These are phyloP conservation scores for Malurus alboscapulatus DNA, from an alignment of 2,113 vertebrate genomes.

Conservation along the genomic window DNA sequence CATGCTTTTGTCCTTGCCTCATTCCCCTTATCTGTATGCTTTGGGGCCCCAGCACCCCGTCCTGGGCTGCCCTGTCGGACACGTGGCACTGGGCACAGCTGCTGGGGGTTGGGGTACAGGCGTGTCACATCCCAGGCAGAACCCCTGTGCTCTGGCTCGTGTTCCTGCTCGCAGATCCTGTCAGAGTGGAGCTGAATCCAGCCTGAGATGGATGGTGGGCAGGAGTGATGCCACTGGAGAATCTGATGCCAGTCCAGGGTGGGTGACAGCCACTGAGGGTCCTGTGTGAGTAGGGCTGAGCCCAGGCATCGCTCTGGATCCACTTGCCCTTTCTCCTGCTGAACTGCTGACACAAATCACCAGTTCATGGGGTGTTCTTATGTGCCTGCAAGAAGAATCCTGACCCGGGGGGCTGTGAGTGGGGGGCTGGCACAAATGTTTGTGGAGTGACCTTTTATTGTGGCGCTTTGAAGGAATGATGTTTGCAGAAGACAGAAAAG, in stretches of 20 bases:
- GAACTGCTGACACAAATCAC: not conserved
- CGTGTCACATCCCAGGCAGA: not conserved
- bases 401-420: accelerated
- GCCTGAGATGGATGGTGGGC: not conserved
- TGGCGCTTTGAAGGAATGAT: not conserved
- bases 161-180: accelerated
- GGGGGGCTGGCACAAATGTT: accelerated
- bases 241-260: not conserved
- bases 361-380: not conserved
- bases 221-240: not conserved
- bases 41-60: accelerated
- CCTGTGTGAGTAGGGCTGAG: not conserved
- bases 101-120: not conserved
- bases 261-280: not conserved
- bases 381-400: not conserved
- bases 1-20: accelerated
- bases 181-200: not conserved
- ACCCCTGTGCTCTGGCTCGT: accelerated
- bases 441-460: not conserved
- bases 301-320: accelerated
- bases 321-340: not conserved
- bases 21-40: not conserved
- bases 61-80: not conserved
- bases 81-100: not conserved
- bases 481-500: not conserved